These are phyloP conservation scores for Nephrotoma flavescens DNA, from an alignment of 2,888 invertebrate species.

Conservation along the genomic window DNA sequence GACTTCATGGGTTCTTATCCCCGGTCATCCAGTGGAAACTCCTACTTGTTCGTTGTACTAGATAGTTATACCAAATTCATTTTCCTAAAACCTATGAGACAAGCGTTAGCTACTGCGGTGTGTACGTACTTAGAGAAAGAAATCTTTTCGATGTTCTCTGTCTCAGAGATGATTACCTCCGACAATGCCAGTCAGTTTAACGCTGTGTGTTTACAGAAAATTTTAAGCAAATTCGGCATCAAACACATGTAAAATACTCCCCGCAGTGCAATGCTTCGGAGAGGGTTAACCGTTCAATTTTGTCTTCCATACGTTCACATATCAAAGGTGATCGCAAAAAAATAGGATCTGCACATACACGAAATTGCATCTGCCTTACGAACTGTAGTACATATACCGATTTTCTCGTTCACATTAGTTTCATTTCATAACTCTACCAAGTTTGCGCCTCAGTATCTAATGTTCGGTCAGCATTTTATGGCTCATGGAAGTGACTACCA, in stretches of 20 bases:
- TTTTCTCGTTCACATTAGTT: no score
- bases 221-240: neutral
- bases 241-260: neutral
- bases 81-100: neutral
- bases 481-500: neutral
- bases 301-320: neutral
- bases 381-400: neutral
- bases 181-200: no score
- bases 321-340: neutral
- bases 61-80: neutral
- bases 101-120: neutral
- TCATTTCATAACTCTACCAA: neutral
- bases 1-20: neutral
- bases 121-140: neutral
- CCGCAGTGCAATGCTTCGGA: neutral
- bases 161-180: no score
- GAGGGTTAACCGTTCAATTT: neutral
- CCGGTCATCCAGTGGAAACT: neutral
- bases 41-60: neutral
- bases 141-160: no score
- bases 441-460: neutral
- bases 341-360: neutral
- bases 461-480: neutral
- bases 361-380: neutral
- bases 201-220: neutral